phyloP scores from a whole-genome alignment of 1,140 invertebrate species.

The Melitaea cinxia region DNA sequence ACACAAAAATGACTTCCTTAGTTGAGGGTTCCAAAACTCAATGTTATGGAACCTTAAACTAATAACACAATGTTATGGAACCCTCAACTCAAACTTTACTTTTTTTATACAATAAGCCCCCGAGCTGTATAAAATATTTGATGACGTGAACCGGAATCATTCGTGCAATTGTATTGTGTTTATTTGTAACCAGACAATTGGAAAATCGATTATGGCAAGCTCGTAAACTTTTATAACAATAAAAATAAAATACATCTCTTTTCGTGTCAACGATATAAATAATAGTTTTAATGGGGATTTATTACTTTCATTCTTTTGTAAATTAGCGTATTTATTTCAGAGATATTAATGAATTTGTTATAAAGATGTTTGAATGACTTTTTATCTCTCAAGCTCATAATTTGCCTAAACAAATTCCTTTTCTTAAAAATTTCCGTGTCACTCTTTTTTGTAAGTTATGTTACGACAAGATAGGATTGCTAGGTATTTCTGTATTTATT shows the following conservation, averaged over 20 bases:
- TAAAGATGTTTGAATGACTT: too few species aligned
- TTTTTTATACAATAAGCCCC: conserved; percentile 60
- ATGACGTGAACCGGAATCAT: conserved; percentile 32
- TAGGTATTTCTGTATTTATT: too few species aligned
- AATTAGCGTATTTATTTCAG: background rate
- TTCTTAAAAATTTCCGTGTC: too few species aligned
- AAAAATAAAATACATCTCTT: background rate
- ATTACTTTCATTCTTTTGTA: too few species aligned
- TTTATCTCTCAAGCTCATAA: too few species aligned
- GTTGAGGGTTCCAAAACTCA: too few species aligned
- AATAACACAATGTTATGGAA: background rate
- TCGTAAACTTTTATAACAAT: background rate
- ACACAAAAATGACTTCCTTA: too few species aligned
- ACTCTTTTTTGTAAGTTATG: too few species aligned
- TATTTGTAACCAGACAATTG: conserved; percentile 18
- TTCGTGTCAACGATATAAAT: background rate
- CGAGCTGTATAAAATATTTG: conserved; percentile 45
- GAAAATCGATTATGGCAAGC: conserved; percentile 12
- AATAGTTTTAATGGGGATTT: background rate
- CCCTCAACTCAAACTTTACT: background rate
- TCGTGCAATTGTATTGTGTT: conserved; percentile 22
- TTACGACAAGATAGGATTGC: too few species aligned
- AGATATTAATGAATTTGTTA: background rate
- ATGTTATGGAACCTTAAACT: too few species aligned
- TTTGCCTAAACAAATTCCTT: too few species aligned